Conservation (phyloP, 2,888 invertebrate genomes). For the Limnephilus auricula region DNA sequence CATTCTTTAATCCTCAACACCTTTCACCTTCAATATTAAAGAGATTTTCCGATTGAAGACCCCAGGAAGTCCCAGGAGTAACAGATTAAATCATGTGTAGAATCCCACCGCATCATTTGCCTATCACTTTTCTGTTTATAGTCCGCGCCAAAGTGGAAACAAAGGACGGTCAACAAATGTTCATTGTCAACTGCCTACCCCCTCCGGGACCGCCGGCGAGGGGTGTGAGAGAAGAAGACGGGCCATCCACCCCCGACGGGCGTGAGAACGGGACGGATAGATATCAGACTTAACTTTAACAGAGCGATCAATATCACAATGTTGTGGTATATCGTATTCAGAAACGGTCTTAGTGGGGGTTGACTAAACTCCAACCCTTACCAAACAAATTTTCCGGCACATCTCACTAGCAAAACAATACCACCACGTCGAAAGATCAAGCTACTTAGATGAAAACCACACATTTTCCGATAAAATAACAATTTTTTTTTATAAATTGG, state of each 20-base stretch:
- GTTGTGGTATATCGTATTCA: constrained; percentile 65
- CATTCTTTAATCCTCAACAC: not conserved
- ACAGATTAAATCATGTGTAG: not conserved
- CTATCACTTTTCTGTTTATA: constrained; percentile 40
- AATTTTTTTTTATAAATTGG: not conserved
- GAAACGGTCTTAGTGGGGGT: constrained; percentile 52
- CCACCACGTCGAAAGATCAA: not conserved
- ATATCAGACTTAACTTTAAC: constrained; percentile 63
- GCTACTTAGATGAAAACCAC: not conserved
- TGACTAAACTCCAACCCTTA: constrained; percentile 42
- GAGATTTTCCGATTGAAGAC: not conserved
- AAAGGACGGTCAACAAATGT: constrained; percentile 65
- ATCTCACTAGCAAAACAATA: not conserved
- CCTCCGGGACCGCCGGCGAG: constrained; percentile 5
- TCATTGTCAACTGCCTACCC: constrained; percentile 62
- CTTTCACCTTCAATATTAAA: not conserved
- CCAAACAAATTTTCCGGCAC: not conserved
- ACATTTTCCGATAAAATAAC: not conserved
- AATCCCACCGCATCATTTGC: constrained; percentile 25
- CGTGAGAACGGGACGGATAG: constrained; percentile 55
- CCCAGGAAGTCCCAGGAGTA: not conserved
- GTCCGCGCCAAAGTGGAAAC: constrained; percentile 55
- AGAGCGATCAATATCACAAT: constrained; percentile 67
- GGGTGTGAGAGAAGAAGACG: constrained; percentile 11
- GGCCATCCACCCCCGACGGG: constrained; percentile 7